A percentile compares a stretch with the other conserved stretches of the same genome.
These are phyloP conservation scores for Quadriops clusia DNA, from an alignment of 2,888 invertebrate genomes.

Conservation along the genomic window DNA sequence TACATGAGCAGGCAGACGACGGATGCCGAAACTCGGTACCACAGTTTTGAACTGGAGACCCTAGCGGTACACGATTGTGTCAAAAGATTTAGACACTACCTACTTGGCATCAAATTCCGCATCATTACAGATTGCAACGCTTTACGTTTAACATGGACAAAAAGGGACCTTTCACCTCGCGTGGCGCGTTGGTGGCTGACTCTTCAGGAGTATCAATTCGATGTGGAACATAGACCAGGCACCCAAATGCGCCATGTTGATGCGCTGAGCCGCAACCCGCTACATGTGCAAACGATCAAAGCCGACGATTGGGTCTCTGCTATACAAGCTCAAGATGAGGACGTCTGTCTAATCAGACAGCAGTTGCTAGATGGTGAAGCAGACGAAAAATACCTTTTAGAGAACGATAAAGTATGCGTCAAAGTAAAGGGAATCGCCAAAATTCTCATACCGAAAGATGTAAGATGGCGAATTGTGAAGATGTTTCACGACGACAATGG, in stretches of 20 bases:
- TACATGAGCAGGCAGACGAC: conserved; percentile 26
- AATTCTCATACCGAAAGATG: conserved; percentile 7
- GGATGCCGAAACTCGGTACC: conserved; percentile 22
- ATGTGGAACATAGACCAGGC: conserved; percentile 18
- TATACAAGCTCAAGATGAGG: conserved; percentile 8
- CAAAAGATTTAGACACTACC: conserved; percentile 25
- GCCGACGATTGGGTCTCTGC: conserved; percentile 6
- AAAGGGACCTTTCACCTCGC: conserved; percentile 13
- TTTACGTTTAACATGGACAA: conserved; percentile 7
- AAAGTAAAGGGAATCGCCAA: conserved; percentile 3
- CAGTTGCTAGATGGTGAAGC: conserved; percentile 3
- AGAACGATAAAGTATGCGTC: conserved; percentile 5
- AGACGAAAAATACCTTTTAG: conserved; percentile 2
- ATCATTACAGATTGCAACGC: conserved; percentile 19
- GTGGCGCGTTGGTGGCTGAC: conserved; percentile 21
- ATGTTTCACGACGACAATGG: conserved; percentile 20
- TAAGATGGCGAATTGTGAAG: conserved; percentile 9
- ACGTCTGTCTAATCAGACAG: conserved; percentile 2
- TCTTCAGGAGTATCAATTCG: conserved; percentile 19
- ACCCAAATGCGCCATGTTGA: conserved; percentile 20
- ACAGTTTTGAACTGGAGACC: conserved; percentile 28
- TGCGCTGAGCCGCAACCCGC: conserved; percentile 15
- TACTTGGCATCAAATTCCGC: conserved; percentile 18
- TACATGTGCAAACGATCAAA: conserved; percentile 4
- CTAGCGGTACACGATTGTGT: conserved; percentile 25